Base-by-base conservation (phyloP, 2,888 invertebrate species). In the Hecatera dysodea region DNA sequence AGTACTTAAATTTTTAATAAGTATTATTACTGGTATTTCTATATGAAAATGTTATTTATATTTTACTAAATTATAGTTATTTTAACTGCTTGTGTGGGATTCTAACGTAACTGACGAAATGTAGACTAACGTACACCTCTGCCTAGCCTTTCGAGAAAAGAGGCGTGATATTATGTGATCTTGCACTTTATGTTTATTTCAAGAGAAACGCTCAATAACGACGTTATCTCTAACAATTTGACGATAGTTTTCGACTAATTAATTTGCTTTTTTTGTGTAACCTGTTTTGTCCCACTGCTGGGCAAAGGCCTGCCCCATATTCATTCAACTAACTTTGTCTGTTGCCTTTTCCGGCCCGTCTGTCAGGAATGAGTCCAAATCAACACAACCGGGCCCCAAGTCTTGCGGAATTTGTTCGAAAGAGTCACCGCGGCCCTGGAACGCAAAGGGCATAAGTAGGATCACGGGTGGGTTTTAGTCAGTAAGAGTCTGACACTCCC, bases 11-110 rank as follows among this genome's bases (percentile, higher is more conserved):
- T 64, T 46, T 7, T 19, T 48, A 69, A 70, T 36, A 48, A 70
- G 62, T 75, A 63, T 75, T 70, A 53, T 50, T 44, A 24, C 17
- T 27, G 44, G 1, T 59, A 53, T 75, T 71, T 75, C 56, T 71
- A 0, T 50, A 44, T 17, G 7, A 50, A 36, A 39, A 15, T 15
- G 7, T 57, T 57, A 55, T 59, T 57, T 24, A 22, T 24, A 1
- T 46, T 57, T 67, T 42, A 42, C 19, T 3, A 65, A 72, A 65
- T 50, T 36, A 22, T 44, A 22, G n/a, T 29, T 22, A 22, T 44
- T 72, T 44, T 27, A 15, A 11, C 27, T 22, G 11, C 22, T 50
- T 27, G 17, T 12, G 8, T 67, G 5, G 24, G 19, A 22, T 22
- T 33, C 33, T n/a, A 33, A 24, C 9, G 4, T 7, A 62, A 12